phyloP scores from a whole-genome alignment of 2,113 vertebrate species.

The Sarotherodon lohbergeri region DNA sequence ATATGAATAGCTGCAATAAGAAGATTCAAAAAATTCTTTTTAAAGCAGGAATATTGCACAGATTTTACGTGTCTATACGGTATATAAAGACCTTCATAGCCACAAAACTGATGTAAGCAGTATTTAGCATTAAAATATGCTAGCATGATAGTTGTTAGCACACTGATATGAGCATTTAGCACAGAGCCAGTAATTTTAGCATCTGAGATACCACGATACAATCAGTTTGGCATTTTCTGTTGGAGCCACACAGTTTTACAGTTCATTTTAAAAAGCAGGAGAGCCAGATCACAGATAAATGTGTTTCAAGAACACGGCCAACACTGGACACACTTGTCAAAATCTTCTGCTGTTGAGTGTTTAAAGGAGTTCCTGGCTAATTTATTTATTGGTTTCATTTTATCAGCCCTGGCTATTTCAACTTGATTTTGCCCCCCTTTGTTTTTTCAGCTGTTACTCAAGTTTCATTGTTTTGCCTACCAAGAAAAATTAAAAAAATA shows the following conservation, averaged over 20 bases:
- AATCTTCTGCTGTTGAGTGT: not conserved
- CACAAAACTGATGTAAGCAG: not conserved
- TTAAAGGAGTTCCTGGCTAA: not conserved
- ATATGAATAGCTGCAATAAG: not conserved
- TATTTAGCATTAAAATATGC: not conserved
- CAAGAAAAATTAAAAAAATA: not conserved
- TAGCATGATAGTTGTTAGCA: not conserved
- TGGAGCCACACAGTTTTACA: not conserved
- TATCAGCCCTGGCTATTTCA: not conserved
- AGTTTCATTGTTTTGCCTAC: not conserved
- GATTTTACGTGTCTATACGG: not conserved
- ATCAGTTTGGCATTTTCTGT: not conserved
- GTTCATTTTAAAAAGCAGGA: not conserved
- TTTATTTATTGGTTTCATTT: not conserved
- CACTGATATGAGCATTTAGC: not conserved
- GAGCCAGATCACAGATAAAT: constrained; percentile 3
- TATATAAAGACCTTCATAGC: not conserved
- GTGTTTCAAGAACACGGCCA: not conserved
- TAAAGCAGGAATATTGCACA: not conserved
- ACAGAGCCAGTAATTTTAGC: not conserved
- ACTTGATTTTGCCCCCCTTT: not conserved
- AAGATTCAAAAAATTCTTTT: not conserved
- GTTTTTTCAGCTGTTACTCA: not conserved
- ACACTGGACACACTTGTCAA: not conserved
- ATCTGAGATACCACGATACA: not conserved